phyloP scores from a whole-genome alignment of 2,888 invertebrate genomes.

The Eulithis prunata region DNA sequence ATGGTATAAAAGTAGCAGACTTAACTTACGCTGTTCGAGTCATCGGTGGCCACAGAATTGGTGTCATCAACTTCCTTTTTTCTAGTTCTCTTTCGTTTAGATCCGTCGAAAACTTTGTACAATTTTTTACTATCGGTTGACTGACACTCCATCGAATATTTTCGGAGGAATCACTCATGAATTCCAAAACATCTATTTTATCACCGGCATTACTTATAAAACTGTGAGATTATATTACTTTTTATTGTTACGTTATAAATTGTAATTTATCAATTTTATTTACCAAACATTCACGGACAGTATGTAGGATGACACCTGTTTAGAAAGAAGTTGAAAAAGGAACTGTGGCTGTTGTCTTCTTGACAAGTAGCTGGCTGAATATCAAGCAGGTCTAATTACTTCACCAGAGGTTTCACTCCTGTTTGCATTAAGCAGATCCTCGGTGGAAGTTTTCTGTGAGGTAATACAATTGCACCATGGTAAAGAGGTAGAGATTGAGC shows the following conservation, averaged over 20 bases:
- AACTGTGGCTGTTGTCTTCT: conserved; percentile 55
- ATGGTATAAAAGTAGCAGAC: conserved; percentile 44
- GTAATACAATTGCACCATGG: no score
- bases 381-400: not conserved
- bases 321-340: conserved; percentile 64
- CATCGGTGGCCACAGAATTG: conserved; percentile 65
- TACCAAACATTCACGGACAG: conserved; percentile 62
- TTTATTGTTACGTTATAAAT: conserved; percentile 41
- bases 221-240: conserved; percentile 41
- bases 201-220: conserved; percentile 51
- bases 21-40: conserved; percentile 76
- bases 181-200: conserved; percentile 52
- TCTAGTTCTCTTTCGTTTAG: conserved; percentile 62
- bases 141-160: conserved; percentile 73
- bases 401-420: conserved; percentile 2
- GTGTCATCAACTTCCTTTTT: conserved; percentile 66
- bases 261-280: conserved; percentile 58
- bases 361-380: conserved; percentile 37
- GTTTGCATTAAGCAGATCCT: not conserved
- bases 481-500: no score
- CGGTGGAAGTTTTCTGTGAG: not conserved
- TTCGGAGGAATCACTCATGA: conserved; percentile 54
- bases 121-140: conserved; percentile 75
- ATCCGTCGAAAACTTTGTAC: conserved; percentile 72
- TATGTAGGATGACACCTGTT: conserved; percentile 55